Evolutionary conservation across 2,113 vertebrate species (phyloP).

Genomic region (Oreochromis spilurus): DNA sequence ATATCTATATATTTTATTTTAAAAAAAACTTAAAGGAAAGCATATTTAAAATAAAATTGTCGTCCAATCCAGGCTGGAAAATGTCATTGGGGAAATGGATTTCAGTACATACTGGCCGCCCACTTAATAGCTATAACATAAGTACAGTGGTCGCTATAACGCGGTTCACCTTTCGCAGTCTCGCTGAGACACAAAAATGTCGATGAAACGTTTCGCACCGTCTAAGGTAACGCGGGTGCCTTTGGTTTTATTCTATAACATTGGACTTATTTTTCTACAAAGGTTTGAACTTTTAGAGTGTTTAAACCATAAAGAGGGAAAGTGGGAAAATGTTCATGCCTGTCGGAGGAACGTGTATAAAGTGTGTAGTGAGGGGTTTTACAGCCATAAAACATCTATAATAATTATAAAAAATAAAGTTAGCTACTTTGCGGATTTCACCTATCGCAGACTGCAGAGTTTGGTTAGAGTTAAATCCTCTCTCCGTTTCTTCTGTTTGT

Average conservation of each 20-base stretch:
- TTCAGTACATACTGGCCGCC: background rate
- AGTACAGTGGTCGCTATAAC: background rate
- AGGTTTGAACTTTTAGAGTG: background rate
- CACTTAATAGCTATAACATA: background rate
- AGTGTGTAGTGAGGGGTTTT: background rate
- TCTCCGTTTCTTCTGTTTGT: no score
- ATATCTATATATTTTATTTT: background rate
- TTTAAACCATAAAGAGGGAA: background rate
- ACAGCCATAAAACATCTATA: background rate
- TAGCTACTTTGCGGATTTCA: fast-evolving
- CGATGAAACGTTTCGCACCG: background rate
- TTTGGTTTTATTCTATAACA: background rate
- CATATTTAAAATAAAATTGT: background rate
- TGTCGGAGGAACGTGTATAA: fast-evolving
- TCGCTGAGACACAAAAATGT: background rate
- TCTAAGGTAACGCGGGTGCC: background rate
- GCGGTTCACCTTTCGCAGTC: background rate
- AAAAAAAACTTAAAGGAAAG: background rate
- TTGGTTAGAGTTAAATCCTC: background rate
- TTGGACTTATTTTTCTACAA: no score
- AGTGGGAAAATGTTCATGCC: background rate
- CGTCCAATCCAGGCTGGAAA: background rate
- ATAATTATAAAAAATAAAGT: background rate
- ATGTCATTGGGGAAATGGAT: background rate
- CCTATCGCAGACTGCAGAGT: background rate